Percentiles rank a stretch among this genome's conserved stretches.
Evolutionary conservation across 1,140 invertebrate species (phyloP).

Genomic region (Steinernema feltiae): DNA sequence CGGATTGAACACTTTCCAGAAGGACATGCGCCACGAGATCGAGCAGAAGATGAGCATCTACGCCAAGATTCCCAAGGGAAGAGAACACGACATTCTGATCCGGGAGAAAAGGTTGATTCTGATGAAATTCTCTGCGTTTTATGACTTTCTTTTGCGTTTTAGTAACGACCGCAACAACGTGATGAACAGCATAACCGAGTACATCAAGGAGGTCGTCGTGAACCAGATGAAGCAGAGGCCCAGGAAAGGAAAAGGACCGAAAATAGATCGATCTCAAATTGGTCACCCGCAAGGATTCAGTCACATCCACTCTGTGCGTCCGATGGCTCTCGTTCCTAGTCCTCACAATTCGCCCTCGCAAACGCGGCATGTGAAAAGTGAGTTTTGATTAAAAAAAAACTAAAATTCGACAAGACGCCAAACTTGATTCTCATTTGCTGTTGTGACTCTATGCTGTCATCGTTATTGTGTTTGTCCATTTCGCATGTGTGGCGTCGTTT

Average conservation of each 20-base stretch:
- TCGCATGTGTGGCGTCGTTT: slow-evolving; percentile 8
- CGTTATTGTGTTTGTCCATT: neutral
- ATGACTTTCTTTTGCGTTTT: neutral
- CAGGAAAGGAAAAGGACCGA: neutral
- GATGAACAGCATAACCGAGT: neutral
- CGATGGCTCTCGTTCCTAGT: neutral
- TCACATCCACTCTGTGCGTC: neutral
- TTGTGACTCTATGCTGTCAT: neutral
- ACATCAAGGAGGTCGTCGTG: slow-evolving; percentile 4
- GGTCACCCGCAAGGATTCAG: neutral
- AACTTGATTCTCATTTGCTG: no score
- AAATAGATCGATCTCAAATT: neutral
- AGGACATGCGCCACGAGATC: slow-evolving; percentile 11
- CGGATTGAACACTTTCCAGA: neutral
- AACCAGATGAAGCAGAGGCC: neutral
- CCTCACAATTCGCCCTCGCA: neutral
- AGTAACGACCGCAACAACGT: neutral
- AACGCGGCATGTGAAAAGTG: slow-evolving; percentile 18
- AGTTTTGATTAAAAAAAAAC: slow-evolving; percentile 16
- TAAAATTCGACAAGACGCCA: neutral
- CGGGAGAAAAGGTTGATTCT: neutral
- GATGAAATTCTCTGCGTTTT: neutral
- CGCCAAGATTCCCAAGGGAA: neutral
- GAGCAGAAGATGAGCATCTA: neutral
- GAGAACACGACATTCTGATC: neutral